phyloP scores from a whole-genome alignment of 2,113 vertebrate species.

The Notechis scutatus region DNA sequence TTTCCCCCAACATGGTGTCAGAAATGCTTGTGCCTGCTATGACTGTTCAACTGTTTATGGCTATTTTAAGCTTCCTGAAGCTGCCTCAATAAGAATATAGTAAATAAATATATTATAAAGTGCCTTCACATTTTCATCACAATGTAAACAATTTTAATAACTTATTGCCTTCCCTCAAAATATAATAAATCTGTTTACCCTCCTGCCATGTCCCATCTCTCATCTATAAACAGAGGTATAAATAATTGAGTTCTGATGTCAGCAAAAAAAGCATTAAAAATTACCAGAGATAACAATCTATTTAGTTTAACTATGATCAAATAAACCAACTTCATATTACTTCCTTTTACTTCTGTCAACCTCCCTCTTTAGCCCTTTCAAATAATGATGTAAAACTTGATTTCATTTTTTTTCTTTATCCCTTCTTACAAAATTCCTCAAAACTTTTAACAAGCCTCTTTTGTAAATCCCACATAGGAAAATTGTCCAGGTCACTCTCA shows the following conservation, averaged over 20 bases:
- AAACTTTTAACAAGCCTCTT: neutral
- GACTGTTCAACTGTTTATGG: neutral
- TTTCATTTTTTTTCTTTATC: neutral
- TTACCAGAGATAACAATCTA: neutral
- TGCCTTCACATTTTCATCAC: neutral
- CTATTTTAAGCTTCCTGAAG: neutral
- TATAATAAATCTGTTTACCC: neutral
- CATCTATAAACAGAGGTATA: neutral
- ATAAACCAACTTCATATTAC: neutral
- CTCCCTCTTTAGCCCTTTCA: neutral
- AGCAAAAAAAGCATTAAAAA: neutral
- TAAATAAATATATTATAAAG: neutral
- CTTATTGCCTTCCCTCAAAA: neutral
- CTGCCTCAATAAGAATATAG: neutral
- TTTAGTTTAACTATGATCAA: neutral
- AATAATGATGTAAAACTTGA: neutral
- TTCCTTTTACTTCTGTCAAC: neutral
- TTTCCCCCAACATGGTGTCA: neutral
- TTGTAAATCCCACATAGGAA: neutral
- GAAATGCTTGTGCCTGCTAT: neutral
- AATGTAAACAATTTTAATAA: neutral
- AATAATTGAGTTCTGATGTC: neutral
- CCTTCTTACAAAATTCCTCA: neutral
- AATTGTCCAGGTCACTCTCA: neutral
- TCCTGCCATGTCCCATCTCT: neutral